phyloP scores from a whole-genome alignment of 2,797 vertebrate genomes.

The Acrocephalus scirpaceus region DNA sequence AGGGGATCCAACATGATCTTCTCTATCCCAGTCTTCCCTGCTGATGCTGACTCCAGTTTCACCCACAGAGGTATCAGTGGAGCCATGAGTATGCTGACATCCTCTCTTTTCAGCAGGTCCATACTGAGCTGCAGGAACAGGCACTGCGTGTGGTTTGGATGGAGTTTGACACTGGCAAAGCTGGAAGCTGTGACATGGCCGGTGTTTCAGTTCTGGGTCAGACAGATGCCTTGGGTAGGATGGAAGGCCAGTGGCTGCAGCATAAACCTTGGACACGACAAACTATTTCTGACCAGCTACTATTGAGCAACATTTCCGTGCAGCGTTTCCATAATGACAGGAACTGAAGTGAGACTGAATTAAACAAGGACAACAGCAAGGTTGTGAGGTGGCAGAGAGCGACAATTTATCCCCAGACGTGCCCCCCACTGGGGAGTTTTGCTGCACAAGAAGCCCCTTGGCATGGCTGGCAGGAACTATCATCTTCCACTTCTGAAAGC shows the following conservation, averaged over 20 bases:
- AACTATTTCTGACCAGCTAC: neutral
- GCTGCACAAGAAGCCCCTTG: neutral
- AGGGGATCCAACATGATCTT: neutral
- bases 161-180: neutral
- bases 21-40: neutral
- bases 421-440: neutral
- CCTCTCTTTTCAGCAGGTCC: neutral
- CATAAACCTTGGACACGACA: neutral
- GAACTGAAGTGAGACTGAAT: neutral
- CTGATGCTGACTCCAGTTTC: neutral
- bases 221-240: neutral
- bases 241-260: neutral
- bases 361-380: neutral
- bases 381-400: neutral
- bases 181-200: neutral
- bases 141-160: accelerated
- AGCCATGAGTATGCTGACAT: accelerated
- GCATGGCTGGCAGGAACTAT: neutral
- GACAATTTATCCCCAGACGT: neutral
- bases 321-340: neutral
- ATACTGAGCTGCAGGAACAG: neutral
- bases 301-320: neutral
- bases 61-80: accelerated
- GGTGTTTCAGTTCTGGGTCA: neutral
- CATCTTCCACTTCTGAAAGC: neutral